Evolutionary conservation across 1,140 invertebrate genomes (phyloP).

Genomic region (Onthophagus taurus): DNA sequence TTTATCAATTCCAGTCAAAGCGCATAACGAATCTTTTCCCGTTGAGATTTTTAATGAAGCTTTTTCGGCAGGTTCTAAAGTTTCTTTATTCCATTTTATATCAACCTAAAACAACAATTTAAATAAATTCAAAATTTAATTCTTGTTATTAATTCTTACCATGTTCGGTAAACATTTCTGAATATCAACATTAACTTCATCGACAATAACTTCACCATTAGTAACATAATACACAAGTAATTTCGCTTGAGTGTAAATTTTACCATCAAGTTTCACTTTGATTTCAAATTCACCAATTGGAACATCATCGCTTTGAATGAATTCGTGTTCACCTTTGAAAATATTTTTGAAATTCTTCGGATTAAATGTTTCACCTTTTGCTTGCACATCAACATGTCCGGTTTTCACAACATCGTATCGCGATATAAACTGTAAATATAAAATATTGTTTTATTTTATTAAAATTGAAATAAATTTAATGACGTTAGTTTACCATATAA

Average conservation of each 20-base stretch:
- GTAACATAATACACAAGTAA: conserved; percentile 25
- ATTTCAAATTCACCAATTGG: conserved; percentile 20
- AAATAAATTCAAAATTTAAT: background rate
- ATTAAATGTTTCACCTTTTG: conserved; percentile 11
- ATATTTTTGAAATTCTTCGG: background rate
- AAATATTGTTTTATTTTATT: background rate
- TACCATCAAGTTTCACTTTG: conserved; percentile 22
- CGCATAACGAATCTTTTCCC: background rate
- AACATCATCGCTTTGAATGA: background rate
- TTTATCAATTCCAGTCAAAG: background rate
- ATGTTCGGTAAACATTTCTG: conserved; percentile 23
- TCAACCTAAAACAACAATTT: too few relatives aligned
- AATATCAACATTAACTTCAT: conserved; percentile 17
- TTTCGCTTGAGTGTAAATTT: conserved; percentile 19
- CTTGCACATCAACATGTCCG: background rate
- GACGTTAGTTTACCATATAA: conserved; percentile 3
- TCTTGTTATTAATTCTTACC: conserved; percentile 11
- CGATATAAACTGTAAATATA: conserved; percentile 2
- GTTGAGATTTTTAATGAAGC: background rate
- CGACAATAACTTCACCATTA: conserved; percentile 23
- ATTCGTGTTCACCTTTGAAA: background rate
- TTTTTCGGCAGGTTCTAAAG: background rate
- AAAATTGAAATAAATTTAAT: conserved; percentile 9
- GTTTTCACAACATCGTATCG: background rate
- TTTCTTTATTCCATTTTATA: background rate